These are phyloP conservation scores for Arremon brunneinucha DNA, from an alignment of 2,797 vertebrate genomes.

Conservation along the genomic window DNA sequence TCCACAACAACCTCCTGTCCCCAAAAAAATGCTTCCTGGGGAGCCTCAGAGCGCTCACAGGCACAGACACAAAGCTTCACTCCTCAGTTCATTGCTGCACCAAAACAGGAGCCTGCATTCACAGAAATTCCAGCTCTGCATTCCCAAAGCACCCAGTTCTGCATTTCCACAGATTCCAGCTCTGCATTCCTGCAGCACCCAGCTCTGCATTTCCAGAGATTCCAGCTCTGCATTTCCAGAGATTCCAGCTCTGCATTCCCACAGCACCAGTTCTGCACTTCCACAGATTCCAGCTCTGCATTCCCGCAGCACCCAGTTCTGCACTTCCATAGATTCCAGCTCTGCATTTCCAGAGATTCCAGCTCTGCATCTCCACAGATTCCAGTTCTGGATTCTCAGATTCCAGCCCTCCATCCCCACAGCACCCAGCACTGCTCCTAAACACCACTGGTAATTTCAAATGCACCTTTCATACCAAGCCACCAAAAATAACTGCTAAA, in stretches of 20 bases:
- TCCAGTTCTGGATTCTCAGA: no score
- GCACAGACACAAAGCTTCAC: background rate
- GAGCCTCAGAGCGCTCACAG: background rate
- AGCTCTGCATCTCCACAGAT: no score
- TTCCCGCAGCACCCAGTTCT: no score
- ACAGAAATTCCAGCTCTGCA: rapidly evolving
- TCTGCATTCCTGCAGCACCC: no score
- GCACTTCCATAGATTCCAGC: no score
- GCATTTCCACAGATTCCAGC: no score
- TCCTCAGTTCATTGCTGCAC: background rate
- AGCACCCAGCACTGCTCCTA: background rate
- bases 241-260: no score
- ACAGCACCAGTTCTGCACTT: no score
- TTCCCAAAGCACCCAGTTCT: background rate
- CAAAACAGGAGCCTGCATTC: background rate
- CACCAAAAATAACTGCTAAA: background rate
- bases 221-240: no score
- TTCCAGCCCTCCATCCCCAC: no score
- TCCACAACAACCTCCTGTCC: background rate
- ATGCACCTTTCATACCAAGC: background rate
- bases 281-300: no score
- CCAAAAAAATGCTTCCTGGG: rapidly evolving
- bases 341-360: rapidly evolving
- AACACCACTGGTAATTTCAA: background rate
- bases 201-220: no score